Base-by-base conservation (phyloP, 1,140 invertebrate species). In the Nasonia giraulti region DNA sequence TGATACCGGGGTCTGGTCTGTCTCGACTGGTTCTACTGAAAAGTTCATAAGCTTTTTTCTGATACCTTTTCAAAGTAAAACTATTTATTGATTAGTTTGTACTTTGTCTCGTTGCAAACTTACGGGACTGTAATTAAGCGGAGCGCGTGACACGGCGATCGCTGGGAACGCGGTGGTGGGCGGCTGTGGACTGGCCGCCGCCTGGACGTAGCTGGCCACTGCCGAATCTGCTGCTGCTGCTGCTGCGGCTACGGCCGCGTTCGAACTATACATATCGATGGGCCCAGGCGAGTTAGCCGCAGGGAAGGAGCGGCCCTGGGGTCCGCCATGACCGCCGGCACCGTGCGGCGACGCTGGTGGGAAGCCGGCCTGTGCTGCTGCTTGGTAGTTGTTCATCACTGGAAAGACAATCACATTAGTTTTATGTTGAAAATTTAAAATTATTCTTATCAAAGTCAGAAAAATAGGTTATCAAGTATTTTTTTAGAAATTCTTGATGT, bases 381-480 rank as follows among this genome's bases (percentile, higher is more conserved):
- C 96, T 92, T 96, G 97, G 94, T 98, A 98, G 95, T 98, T 98
- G 95, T 98, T 98, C 96, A 98, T 98, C 94, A 98, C 97, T 98
- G 96, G 79, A 94, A 94, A 20, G 6, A n/a, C 1, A n/a, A 62
- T 62, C 5, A 7, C 55, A 62, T 62, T 62, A n/a, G 17, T 62
- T 62, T 50, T 12, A 0, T 44, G 37, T 44, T 44, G 10, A 44
- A 8, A 44, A 8, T 44, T 44, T 44, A 0, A 8, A 8, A 44
- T 44, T 44, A 44, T 10, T 50, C 47, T 50, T 17, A 17, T 50
- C 47, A 50, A 50, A 50, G 12, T 17, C 47, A 17, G 12, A 44
- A 44, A 44, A 44, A 44, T 10, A 50, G 12, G 14, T 50, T 14
- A 2, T 11, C 11, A 17, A 14, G 47, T 17, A 2, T 50, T 17